Percentiles rank a stretch among this genome's conserved stretches.
Evolutionary conservation across 2,888 invertebrate species (phyloP).

Genomic region (Trachelus tabidus): DNA sequence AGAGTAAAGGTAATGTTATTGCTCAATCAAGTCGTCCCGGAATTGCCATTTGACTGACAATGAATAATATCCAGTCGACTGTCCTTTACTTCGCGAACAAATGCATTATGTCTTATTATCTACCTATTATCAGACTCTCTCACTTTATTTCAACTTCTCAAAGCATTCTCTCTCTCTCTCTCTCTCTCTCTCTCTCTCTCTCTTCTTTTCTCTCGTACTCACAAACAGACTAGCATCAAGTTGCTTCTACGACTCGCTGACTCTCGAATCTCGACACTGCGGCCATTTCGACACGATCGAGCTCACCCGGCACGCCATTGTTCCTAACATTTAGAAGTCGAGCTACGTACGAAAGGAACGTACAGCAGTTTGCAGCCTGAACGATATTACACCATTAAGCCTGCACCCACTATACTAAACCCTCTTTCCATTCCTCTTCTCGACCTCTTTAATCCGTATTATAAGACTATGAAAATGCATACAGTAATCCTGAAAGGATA

Average conservation of each 20-base stretch:
- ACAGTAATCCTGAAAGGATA: no score
- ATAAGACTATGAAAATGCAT: no score
- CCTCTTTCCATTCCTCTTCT: no score
- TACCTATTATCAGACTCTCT: neutral
- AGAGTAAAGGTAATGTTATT: no score
- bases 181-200: no score
- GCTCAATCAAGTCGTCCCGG: no score
- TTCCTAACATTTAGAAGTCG: slow-evolving; percentile 43
- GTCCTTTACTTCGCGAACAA: neutral
- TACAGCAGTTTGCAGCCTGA: slow-evolving; percentile 13
- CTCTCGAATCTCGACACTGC: neutral
- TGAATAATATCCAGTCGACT: neutral
- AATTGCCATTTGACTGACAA: no score
- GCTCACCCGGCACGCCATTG: slow-evolving; percentile 28
- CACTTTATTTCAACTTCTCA: no score
- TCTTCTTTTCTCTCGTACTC: no score
- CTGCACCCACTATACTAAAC: slow-evolving; percentile 22
- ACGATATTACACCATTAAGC: slow-evolving; percentile 33
- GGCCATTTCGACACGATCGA: slow-evolving; percentile 17
- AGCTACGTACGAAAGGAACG: slow-evolving; percentile 30
- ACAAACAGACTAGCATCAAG: no score
- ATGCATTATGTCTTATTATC: slow-evolving; percentile 3
- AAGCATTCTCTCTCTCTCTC: no score
- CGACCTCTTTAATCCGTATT: no score
- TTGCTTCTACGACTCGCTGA: neutral